A percentile compares a stretch with the other conserved stretches of the same genome.
These are phyloP conservation scores for Vicugna pacos DNA, from an alignment of 2,113 vertebrate species.

Conservation along the genomic window DNA sequence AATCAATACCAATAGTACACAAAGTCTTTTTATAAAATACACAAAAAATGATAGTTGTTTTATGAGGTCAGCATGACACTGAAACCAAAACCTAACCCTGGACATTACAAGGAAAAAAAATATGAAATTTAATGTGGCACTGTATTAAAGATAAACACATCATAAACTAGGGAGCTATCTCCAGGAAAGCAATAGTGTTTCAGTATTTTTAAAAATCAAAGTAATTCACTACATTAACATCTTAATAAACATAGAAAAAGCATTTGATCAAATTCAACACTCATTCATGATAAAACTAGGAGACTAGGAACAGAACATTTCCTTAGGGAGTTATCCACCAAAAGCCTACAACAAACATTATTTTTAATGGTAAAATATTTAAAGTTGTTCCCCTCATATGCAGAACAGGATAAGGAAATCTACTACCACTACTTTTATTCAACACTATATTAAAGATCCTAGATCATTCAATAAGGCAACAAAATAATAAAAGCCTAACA, in stretches of 20 bases:
- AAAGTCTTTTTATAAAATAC: background rate
- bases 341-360: background rate
- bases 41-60: constrained; percentile 5
- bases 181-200: background rate
- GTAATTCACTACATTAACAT: background rate
- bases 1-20: background rate
- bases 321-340: background rate
- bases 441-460: background rate
- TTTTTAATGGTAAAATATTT: background rate
- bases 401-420: background rate
- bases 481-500: background rate
- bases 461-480: background rate
- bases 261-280: background rate
- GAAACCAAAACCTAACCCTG: background rate
- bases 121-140: background rate
- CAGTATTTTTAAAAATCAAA: background rate
- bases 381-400: background rate
- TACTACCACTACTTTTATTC: background rate
- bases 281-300: background rate
- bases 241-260: background rate
- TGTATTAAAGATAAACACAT: background rate
- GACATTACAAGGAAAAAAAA: background rate
- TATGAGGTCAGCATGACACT: background rate
- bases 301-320: background rate
- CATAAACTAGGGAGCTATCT: background rate